Evolutionary conservation across 2,113 vertebrate genomes (phyloP).

Genomic region (Melanocharis versteri): DNA sequence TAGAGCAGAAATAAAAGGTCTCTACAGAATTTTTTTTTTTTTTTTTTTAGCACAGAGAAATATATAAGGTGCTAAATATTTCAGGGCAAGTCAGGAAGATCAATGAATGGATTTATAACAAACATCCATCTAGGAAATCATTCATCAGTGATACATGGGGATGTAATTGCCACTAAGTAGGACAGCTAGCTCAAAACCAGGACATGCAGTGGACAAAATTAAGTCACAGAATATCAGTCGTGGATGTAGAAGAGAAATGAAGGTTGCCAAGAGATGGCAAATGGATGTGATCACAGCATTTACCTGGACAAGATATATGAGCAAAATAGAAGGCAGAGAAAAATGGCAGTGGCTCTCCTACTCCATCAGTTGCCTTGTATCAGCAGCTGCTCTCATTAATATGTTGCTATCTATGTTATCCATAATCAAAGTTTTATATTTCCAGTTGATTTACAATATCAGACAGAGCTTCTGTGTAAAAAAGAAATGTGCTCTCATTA

Average conservation of each 20-base stretch:
- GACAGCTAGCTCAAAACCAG: conserved; percentile 28
- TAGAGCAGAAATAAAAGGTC: conserved; percentile 13
- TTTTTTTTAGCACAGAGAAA: conserved; percentile 22
- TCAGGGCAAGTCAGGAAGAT: conserved; percentile 40
- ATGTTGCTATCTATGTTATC: not conserved
- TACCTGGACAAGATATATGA: not conserved
- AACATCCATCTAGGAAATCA: conserved; percentile 49
- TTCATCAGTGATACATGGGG: conserved; percentile 6
- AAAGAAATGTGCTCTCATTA: conserved; percentile 27
- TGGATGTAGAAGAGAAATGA: conserved; percentile 21
- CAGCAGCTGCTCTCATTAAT: not conserved
- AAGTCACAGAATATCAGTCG: not conserved
- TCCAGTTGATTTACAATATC: not conserved
- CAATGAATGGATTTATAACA: conserved; percentile 53
- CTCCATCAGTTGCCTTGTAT: not conserved
- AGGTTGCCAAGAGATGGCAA: conserved; percentile 36
- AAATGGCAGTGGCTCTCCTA: not conserved
- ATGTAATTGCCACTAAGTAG: conserved; percentile 27
- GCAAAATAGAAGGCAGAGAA: conserved; percentile 4
- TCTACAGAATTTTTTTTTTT: not conserved
- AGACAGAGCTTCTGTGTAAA: not conserved
- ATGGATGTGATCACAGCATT: conserved; percentile 38
- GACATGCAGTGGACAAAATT: conserved; percentile 45
- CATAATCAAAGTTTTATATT: conserved; percentile 27
- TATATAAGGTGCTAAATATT: conserved; percentile 53